These are phyloP conservation scores for Agonum fuliginosum DNA, from an alignment of 2,888 invertebrate species.

Conservation along the genomic window DNA sequence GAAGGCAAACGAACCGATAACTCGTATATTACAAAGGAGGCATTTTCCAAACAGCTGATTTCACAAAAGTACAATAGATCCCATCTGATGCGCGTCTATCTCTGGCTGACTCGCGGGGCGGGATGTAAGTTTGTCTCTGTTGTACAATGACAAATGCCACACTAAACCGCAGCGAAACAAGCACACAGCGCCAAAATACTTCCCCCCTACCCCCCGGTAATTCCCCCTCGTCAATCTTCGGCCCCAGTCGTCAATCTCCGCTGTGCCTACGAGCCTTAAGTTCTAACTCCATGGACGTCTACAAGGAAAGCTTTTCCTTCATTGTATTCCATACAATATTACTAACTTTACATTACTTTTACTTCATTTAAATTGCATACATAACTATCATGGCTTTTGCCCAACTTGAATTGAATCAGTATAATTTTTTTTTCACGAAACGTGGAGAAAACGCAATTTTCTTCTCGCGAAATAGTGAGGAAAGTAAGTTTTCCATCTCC, in stretches of 20 bases:
- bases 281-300: no score
- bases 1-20: constrained; percentile 11
- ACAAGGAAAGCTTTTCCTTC: no score
- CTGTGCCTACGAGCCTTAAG: no score
- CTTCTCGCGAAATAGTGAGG: no score
- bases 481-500: no score
- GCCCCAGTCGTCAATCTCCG: constrained; percentile 30
- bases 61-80: constrained; percentile 41
- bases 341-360: no score
- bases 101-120: background rate
- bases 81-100: constrained; percentile 12
- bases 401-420: no score
- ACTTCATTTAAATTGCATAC: no score
- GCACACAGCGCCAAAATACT: constrained; percentile 37
- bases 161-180: constrained; percentile 38
- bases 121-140: constrained; percentile 24
- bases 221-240: constrained; percentile 34
- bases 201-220: background rate
- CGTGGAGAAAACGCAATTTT: no score
- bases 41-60: constrained; percentile 41
- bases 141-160: constrained; percentile 43
- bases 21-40: constrained; percentile 25
- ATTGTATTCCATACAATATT: no score
- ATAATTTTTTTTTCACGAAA: no score
- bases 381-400: no score